Evolutionary conservation across 1,140 invertebrate genomes (phyloP), one percentile per base, ranked within the genome.

Genomic region (Drosophila azteca): DNA sequence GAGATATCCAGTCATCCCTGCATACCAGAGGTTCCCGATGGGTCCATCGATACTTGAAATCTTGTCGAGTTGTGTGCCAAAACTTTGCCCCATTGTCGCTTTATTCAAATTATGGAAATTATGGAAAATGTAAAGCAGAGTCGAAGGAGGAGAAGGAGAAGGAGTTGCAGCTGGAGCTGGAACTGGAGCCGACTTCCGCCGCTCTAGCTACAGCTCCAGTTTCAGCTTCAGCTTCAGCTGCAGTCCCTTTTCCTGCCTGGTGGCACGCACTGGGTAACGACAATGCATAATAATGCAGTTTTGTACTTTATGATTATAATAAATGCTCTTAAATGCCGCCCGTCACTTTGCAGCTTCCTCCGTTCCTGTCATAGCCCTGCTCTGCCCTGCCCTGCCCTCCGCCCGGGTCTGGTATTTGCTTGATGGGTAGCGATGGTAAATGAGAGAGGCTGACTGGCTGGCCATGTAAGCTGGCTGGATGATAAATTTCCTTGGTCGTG

Each of bases 291-390:
- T 71, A 75, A 75, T 62, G 71, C 71, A 44, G 51, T 71, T 55
- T 39, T 64, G 63, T 67, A 26, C 48, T 44, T 64, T 62, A 71
- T 79, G 49, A 63, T 76, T 54, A 66, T 26, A 70, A 76, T 62
- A 71, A 70, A 71, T 71, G 62, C 53, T 73, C 53, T 71, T 72
- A 80, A 80, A 79, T 71, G 61, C 53, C 39, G 35, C 15, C 26
- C 22, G 15, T 26, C 44, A 64, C 26, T 58, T 43, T 54, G 44
- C 63, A 39, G 35, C 35, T 39, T 39, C 9, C 35, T 39, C 11
- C 11, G 4, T 13, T 13, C 4, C 35, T 39, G 35, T 39, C 8
- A 26, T 26, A 5, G 4, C 24, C 24, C 24, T 24, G 24, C 24
- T 24, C 35, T 13, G 35, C 3, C 35, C 26, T 29, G 26, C 6